phyloP scores from a whole-genome alignment of 2,797 vertebrate species.

The Microtus agrestis region DNA sequence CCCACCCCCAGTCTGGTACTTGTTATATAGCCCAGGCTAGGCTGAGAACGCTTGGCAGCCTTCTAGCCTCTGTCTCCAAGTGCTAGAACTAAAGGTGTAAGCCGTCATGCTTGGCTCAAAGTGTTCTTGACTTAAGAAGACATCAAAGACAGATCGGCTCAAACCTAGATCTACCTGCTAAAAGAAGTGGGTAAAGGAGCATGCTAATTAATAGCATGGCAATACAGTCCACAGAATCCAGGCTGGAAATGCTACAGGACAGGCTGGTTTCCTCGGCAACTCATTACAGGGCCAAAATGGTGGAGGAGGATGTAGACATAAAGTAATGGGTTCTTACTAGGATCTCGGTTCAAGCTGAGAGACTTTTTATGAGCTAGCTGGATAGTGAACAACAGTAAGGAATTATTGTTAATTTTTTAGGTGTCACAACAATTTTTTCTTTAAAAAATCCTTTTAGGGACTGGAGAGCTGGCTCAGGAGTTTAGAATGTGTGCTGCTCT shows the following conservation, averaged over 20 bases:
- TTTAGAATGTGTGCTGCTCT: background rate
- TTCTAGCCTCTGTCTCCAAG: background rate
- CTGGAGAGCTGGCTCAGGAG: background rate
- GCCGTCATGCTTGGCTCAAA: background rate
- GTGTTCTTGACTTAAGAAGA: conserved; percentile 1
- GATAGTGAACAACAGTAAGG: background rate
- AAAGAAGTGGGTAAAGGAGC: background rate
- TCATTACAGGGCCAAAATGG: background rate
- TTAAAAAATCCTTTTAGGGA: background rate
- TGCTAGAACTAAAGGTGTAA: background rate
- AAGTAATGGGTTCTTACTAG: background rate
- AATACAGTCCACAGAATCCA: background rate
- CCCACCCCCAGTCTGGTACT: background rate
- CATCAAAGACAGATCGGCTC: background rate
- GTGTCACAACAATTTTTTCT: background rate
- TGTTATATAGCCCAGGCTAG: background rate
- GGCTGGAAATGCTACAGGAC: background rate
- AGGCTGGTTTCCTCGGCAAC: background rate
- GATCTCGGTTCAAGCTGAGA: background rate
- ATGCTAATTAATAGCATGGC: background rate
- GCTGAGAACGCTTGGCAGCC: background rate
- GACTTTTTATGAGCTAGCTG: background rate
- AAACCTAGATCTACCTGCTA: background rate
- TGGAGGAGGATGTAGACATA: background rate
- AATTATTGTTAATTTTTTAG: background rate